Base-by-base conservation (phyloP, 2,888 invertebrate species). In the Scaptomyza caliginosa region DNA sequence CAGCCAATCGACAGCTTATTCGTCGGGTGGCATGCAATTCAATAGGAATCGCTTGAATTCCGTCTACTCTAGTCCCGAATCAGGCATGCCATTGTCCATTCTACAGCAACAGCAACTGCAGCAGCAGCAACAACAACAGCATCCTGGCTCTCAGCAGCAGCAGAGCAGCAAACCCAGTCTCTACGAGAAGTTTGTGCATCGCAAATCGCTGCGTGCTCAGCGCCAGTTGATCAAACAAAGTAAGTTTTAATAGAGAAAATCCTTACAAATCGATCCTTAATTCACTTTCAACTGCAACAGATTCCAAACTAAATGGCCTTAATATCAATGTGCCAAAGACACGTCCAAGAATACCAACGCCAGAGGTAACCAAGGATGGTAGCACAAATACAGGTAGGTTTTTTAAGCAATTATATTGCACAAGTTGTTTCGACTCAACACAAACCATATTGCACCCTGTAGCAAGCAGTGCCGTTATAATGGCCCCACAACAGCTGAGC, bases 291-390 rank as follows among this genome's bases (percentile, higher is more conserved):
- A 3, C 3, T 7, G 42, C 28, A 4, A 2, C 48, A 95, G 95
- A 94, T 79, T 93, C 94, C 80, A 89, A 81, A 49, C 73, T 95
- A 79, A 96, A 95, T 89, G 95, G 95, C 4, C 92, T 94, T 0
- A 94, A 80, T 70, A 76, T 83, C 3, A 88, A 88, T 67, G 76
- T 80, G 59, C 78, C 90, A 46, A 95, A 95, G 88, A 95, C 95
- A 87, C 93, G 97, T 55, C 97, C 97, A n/a, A 93, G 97, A 51
- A 96, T 97, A 77, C 97, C 97, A 34, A 97, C 97, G 6, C 97
- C 97, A 0, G 97, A 97, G 90, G 96, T 96, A 6, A 94, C 96
- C 28, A 96, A 96, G 91, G 96, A 96, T 26, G 77, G 75, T 26
- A 70, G 55, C 90, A 94, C 94, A 19, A 82, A 85, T 17, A 65